phyloP scores from a whole-genome alignment of 2,797 vertebrate genomes.

The Hydrocynus forskahlii region DNA sequence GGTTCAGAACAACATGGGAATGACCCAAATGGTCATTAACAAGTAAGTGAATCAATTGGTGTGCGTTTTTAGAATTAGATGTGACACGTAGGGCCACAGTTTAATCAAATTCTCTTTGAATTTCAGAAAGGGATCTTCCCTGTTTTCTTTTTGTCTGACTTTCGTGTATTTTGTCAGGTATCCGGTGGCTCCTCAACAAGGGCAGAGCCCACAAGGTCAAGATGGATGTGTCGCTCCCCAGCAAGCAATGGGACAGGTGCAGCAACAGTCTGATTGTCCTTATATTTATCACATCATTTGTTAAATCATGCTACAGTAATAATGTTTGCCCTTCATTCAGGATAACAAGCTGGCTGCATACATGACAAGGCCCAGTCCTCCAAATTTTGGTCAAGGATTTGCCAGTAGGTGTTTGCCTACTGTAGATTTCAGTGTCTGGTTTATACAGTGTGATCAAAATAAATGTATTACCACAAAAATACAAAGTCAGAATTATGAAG shows the following conservation, averaged over 20 bases:
- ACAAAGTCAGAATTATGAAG: background rate
- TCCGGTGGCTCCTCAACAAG: constrained; percentile 80
- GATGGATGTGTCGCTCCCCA: constrained; percentile 84
- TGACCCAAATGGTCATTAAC: constrained; percentile 92
- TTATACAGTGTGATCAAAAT: background rate
- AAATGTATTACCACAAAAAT: background rate
- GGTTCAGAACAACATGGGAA: constrained; percentile 97
- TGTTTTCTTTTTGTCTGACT: background rate
- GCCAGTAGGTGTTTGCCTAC: constrained; percentile 87
- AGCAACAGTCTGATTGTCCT: background rate
- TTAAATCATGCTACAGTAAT: background rate
- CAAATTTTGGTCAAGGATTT: constrained; percentile 95
- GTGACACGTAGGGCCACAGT: background rate
- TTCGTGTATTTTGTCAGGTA: constrained; percentile 75
- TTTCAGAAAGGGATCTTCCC: background rate
- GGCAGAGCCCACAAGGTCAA: constrained; percentile 72
- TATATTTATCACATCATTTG: background rate
- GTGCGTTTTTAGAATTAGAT: background rate
- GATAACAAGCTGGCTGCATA: constrained; percentile 90
- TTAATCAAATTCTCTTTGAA: background rate
- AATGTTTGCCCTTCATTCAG: constrained; percentile 66
- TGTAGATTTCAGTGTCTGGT: background rate
- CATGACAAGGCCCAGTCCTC: constrained; percentile 92
- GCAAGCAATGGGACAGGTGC: constrained; percentile 86
- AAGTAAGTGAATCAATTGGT: constrained; percentile 77